Evolutionary conservation across 2,888 invertebrate species (phyloP), one percentile per base, ranked within the genome.

Genomic region (Tinea semifulvella): DNA sequence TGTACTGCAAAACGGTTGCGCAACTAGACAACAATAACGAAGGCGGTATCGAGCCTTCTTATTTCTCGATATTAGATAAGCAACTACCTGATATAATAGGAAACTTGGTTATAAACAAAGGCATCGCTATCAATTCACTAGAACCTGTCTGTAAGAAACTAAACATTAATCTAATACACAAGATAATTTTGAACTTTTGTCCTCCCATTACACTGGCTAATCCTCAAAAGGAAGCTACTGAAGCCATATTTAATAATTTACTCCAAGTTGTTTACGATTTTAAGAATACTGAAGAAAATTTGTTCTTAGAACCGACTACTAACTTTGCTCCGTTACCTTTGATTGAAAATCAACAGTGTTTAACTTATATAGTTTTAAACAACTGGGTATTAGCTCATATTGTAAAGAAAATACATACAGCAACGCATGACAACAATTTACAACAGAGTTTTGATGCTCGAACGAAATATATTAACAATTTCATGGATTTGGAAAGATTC

Each of bases 161-260:
- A 13, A 88, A 89, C 59, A 82, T 91, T 1, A 90, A 91, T 75
- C 77, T 91, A 44, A 85, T 89, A 42, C 89, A 91, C 53, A 88
- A 89, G 52, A 84, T 91, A 8, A 85, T 89, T 2, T 67, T 88
- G 2, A 90, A 88, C 63, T 88, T 88, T 56, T 90, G 90, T 52
- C 90, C 91, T 0, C 85, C 84, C 6, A 82, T 88, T 17, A 72
- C 82, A 17, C 63, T 85, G 46, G 59, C 63, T 1, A 73, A 73
- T 3, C 63, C 69, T 1, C 56, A 63, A 17, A 70, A 65, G 49
- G 77, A 77, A 52, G 74, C 76, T 0, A 65, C 53, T 2, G 68
- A 77, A 54, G 63, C 60, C 28, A 70, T 65, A 46, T 74, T 73
- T 47, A 76, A 80, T 52, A 70, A 63, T 47, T 53, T 71, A 3